Evolutionary conservation across 2,113 vertebrate species (phyloP).

Genomic region (Pituophis catenifer): DNA sequence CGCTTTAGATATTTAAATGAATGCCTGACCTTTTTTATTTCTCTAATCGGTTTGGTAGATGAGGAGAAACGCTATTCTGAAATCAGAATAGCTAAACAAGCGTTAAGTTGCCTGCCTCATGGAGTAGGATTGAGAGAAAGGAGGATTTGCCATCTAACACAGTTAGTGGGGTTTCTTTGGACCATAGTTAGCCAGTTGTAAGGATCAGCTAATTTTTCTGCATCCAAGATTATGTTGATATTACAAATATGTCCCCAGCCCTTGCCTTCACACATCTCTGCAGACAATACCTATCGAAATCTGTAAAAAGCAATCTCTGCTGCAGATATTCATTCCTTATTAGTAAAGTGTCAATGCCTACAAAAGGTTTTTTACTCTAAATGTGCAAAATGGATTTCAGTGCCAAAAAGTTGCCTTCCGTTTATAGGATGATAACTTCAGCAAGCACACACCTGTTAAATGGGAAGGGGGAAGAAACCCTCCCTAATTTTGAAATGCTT

Average conservation of each 20-base stretch:
- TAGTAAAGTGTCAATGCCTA: not conserved
- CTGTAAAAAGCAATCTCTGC: no score
- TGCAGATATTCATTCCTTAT: not conserved
- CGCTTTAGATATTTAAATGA: not conserved
- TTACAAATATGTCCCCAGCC: not conserved
- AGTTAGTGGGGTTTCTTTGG: not conserved
- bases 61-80: not conserved
- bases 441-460: slow-evolving; percentile 21
- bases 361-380: not conserved
- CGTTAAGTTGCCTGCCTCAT: not conserved
- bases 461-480: no score
- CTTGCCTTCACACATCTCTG: not conserved
- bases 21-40: not conserved
- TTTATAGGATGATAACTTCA: slow-evolving; percentile 1
- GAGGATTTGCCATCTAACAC: not conserved
- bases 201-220: not conserved
- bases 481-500: slow-evolving; percentile 42
- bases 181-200: not conserved
- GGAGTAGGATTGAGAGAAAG: not conserved
- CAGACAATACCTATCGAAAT: not conserved
- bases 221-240: not conserved
- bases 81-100: not conserved
- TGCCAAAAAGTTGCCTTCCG: not conserved
- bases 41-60: not conserved
- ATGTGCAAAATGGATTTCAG: not conserved